Evolutionary conservation across 2,888 invertebrate genomes (phyloP).

Genomic region (Nemotelus pantherinus): DNA sequence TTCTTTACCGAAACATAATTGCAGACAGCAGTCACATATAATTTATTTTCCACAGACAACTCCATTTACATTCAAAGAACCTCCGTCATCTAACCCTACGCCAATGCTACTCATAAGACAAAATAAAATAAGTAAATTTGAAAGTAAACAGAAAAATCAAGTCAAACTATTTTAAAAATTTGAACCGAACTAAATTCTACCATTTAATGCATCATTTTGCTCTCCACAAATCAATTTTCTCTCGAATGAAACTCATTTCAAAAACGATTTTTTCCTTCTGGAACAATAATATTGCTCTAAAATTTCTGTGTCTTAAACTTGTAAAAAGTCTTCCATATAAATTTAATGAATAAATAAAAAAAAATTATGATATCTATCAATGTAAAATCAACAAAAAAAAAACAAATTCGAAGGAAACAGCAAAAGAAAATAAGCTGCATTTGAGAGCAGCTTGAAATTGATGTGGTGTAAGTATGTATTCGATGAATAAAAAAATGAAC

Average conservation of each 20-base stretch:
- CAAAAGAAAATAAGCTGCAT: neutral
- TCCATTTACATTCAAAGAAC: too few species aligned
- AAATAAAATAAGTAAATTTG: too few species aligned
- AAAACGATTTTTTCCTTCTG: slow-evolving; percentile 49
- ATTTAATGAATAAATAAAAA: slow-evolving; percentile 43
- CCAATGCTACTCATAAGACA: too few species aligned
- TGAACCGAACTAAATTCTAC: too few species aligned
- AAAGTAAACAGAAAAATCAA: too few species aligned
- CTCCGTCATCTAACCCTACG: too few species aligned
- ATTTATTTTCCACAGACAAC: too few species aligned
- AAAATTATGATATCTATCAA: slow-evolving; percentile 29
- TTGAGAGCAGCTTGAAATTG: neutral
- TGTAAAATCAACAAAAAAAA: neutral
- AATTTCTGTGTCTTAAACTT: slow-evolving; percentile 66
- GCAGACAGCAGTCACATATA: too few species aligned
- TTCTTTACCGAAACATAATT: too few species aligned
- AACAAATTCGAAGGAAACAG: neutral
- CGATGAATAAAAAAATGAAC: neutral
- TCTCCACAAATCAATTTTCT: neutral
- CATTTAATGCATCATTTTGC: too few species aligned
- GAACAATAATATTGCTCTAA: slow-evolving; percentile 57
- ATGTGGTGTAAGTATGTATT: neutral
- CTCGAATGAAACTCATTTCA: neutral
- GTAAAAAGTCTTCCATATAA: slow-evolving; percentile 64
- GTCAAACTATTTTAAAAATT: too few species aligned